phyloP scores from a whole-genome alignment of 2,113 vertebrate species.

The Pelodiscus sinensis region DNA sequence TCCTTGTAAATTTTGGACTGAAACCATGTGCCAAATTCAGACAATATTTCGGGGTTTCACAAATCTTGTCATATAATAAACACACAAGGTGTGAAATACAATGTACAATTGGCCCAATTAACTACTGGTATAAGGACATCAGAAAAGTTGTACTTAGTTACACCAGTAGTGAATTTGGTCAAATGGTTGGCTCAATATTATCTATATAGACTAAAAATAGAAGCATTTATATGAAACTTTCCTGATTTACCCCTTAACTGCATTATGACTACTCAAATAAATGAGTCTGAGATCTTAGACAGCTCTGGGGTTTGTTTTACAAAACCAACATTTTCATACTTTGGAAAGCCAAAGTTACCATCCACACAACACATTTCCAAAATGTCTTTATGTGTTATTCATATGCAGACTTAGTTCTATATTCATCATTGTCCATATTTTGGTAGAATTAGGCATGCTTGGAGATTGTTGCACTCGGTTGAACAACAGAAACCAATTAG shows the following conservation, averaged over 20 bases:
- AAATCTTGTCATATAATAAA: not conserved
- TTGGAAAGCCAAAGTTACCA: not conserved
- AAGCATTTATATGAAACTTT: not conserved
- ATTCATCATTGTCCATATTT: not conserved
- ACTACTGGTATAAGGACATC: not conserved
- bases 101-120: not conserved
- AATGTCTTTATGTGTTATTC: not conserved
- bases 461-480: not conserved
- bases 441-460: not conserved
- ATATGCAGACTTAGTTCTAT: not conserved
- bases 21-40: not conserved
- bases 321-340: not conserved
- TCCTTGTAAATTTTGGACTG: not conserved
- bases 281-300: not conserved
- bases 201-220: not conserved
- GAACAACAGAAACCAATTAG: slow-evolving; percentile 8
- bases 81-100: not conserved
- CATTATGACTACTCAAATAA: not conserved
- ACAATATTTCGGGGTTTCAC: not conserved
- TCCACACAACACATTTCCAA: not conserved
- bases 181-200: not conserved
- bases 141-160: not conserved
- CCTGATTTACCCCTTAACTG: not conserved
- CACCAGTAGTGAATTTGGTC: not conserved
- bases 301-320: not conserved